Conservation (phyloP, 2,888 invertebrate genomes). For the Sclerodermus sp. region DNA sequence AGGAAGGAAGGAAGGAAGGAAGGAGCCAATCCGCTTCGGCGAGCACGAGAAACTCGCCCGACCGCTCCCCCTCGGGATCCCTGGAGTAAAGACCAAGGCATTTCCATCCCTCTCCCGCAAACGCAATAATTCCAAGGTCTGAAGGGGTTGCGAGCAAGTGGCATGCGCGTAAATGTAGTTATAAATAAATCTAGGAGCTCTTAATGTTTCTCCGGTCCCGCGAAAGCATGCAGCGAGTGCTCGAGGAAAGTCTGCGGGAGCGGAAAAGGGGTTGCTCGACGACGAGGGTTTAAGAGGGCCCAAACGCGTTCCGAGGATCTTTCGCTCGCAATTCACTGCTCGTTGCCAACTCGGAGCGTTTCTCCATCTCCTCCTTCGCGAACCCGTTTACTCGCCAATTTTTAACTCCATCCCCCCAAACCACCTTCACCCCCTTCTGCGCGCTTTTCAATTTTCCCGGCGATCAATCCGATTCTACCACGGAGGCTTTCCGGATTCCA, state of each 20-base stretch:
- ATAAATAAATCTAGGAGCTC: conserved; percentile 59
- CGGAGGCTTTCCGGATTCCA: no score
- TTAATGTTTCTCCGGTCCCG: conserved; percentile 49
- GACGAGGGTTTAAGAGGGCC: conserved; percentile 13
- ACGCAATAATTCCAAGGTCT: conserved; percentile 52
- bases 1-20: no score
- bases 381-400: no score
- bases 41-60: no score
- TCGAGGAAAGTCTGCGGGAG: conserved; percentile 5
- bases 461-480: no score
- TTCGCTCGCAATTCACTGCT: conserved; percentile 24
- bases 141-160: conserved; percentile 39
- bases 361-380: no score
- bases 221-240: conserved; percentile 17
- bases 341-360: background rate
- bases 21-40: no score
- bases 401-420: no score
- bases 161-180: conserved; percentile 58
- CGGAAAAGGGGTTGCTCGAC: conserved; percentile 1
- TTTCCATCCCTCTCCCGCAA: conserved; percentile 35
- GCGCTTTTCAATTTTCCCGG: no score
- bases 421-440: no score
- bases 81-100: conserved; percentile 7
- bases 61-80: background rate
- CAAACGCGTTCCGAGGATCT: conserved; percentile 23